phyloP scores from a whole-genome alignment of 2,888 invertebrate genomes.

The Stratiomys singularior region DNA sequence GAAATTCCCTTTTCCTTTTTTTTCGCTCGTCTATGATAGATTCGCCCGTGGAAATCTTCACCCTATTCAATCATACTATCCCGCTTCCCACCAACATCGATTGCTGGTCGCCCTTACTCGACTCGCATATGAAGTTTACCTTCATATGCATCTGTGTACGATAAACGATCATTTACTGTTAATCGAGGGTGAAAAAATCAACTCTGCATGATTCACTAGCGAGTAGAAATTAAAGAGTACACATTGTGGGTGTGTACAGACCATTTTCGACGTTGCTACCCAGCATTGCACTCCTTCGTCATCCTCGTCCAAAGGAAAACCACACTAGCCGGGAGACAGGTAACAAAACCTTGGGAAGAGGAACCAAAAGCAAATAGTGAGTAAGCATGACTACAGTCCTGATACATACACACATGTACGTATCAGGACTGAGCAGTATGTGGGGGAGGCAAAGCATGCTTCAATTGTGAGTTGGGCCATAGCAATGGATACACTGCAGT shows the following conservation, averaged over 20 bases:
- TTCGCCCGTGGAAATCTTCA: neutral
- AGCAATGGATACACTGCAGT: neutral
- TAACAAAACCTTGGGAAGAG: neutral
- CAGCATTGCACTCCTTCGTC: neutral
- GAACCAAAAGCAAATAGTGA: neutral
- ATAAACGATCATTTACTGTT: slow-evolving; percentile 11
- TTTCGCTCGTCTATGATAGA: neutral
- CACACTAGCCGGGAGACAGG: neutral
- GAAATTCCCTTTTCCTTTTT: neutral
- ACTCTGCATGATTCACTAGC: neutral
- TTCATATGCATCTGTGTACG: neutral
- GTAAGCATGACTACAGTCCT: neutral
- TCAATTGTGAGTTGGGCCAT: neutral
- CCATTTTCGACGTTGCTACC: neutral
- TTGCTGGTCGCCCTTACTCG: neutral
- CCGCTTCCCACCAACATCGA: neutral
- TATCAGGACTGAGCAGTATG: neutral
- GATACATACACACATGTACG: neutral
- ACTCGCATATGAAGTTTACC: neutral
- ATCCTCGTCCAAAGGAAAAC: neutral
- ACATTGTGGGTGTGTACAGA: neutral
- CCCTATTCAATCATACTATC: neutral
- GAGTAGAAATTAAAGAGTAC: neutral
- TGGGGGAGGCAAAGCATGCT: neutral
- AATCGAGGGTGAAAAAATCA: slow-evolving; percentile 7